Evolutionary conservation across 2,888 invertebrate species (phyloP).

Genomic region (Ceraclea dissimilis): DNA sequence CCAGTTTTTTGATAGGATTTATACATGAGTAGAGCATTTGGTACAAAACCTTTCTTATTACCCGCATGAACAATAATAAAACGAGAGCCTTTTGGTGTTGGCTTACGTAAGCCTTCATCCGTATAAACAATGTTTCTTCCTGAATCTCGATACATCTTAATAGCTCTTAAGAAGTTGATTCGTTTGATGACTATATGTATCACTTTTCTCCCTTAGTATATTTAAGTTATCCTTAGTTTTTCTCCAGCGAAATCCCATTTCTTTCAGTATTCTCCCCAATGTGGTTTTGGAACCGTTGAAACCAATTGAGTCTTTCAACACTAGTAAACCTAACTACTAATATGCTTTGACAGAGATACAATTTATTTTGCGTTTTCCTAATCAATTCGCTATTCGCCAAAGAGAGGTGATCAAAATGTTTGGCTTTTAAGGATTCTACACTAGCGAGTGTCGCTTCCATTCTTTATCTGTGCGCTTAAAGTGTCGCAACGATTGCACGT

Average conservation of each 20-base stretch:
- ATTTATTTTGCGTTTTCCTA: too few relatives aligned
- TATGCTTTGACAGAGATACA: too few relatives aligned
- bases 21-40: conserved; percentile 8
- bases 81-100: conserved; percentile 23
- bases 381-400: background rate
- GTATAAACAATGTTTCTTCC: conserved; percentile 12
- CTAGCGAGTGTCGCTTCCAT: background rate
- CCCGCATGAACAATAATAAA: conserved; percentile 26
- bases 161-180: conserved; percentile 17
- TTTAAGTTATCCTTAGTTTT: conserved; percentile 12
- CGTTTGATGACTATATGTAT: conserved; percentile 17
- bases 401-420: background rate
- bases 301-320: background rate
- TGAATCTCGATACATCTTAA: conserved; percentile 19
- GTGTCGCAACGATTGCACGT: background rate
- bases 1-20: conserved; percentile 6
- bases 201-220: conserved; percentile 16
- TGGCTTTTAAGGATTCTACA: background rate
- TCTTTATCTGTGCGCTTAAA: background rate
- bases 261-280: background rate
- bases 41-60: conserved; percentile 25
- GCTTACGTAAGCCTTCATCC: conserved; percentile 16
- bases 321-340: too few relatives aligned
- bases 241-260: background rate
- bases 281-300: background rate